These are phyloP conservation scores for Tenthredo livida DNA, from an alignment of 2,888 invertebrate species.

Conservation along the genomic window DNA sequence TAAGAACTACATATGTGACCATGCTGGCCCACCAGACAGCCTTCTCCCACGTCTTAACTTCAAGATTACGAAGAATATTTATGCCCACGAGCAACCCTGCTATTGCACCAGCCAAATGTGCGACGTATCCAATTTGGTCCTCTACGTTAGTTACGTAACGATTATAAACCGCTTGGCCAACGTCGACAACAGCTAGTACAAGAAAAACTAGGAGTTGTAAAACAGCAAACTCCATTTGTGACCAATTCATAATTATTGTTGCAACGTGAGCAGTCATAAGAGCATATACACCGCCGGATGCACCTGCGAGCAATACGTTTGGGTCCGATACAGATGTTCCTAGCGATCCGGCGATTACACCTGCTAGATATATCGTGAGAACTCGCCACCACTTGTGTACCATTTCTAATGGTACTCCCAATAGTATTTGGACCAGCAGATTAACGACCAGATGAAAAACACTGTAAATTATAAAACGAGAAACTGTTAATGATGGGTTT, in stretches of 20 bases:
- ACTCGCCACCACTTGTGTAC: conserved; percentile 98
- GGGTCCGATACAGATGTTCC: conserved; percentile 91
- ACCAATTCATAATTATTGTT: conserved; percentile 97
- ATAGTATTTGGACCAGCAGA: conserved; percentile 92
- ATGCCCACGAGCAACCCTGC: conserved; percentile 93
- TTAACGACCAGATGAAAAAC: conserved; percentile 94
- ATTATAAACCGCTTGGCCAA: conserved; percentile 94
- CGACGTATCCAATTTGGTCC: conserved; percentile 94
- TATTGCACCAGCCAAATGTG: conserved; percentile 94
- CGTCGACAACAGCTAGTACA: conserved; percentile 89
- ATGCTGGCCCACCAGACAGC: conserved; percentile 91
- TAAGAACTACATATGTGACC: conserved; percentile 84
- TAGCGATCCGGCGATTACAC: conserved; percentile 91
- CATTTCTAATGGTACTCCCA: conserved; percentile 97
- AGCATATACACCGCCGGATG: conserved; percentile 97
- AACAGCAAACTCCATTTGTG: conserved; percentile 96
- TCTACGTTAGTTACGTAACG: conserved; percentile 86
- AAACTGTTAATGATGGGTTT: not conserved
- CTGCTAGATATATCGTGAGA: conserved; percentile 89
- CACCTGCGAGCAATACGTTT: conserved; percentile 91
- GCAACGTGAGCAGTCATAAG: conserved; percentile 96
- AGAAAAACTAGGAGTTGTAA: conserved; percentile 91
- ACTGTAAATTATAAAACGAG: conserved; percentile 78
- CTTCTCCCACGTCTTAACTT: conserved; percentile 89
- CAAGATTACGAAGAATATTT: conserved; percentile 90